Percentiles rank a stretch among this genome's conserved stretches.
phyloP scores from a whole-genome alignment of 2,797 vertebrate species.

The Anisognathus igniventris region DNA sequence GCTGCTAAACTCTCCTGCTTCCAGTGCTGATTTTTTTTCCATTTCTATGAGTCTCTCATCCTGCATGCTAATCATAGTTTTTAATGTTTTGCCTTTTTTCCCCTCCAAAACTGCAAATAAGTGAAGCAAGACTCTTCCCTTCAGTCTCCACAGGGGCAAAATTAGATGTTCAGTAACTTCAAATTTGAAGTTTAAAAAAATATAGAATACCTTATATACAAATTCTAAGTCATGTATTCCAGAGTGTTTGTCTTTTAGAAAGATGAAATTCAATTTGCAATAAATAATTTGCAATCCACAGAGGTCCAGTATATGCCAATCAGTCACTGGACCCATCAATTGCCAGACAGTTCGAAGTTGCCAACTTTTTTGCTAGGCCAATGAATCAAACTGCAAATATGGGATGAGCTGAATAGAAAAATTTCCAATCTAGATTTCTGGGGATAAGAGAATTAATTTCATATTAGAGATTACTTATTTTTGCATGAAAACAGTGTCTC shows the following conservation, averaged over 20 bases:
- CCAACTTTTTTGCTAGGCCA: neutral
- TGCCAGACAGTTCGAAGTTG: neutral
- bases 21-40: neutral
- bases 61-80: neutral
- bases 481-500: neutral
- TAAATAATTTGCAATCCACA: neutral
- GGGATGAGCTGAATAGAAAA: neutral
- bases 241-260: neutral
- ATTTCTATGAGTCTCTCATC: neutral
- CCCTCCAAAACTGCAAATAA: neutral
- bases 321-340: neutral
- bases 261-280: neutral
- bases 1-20: neutral
- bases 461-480: neutral
- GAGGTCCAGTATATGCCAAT: neutral
- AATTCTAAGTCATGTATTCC: neutral
- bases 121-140: neutral
- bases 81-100: neutral
- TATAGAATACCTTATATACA: neutral
- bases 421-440: neutral
- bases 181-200: neutral
- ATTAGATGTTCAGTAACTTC: neutral
- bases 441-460: neutral
- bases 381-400: neutral
- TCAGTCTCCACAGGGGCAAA: neutral